phyloP scores from a whole-genome alignment of 2,888 invertebrate species.

The Tipula vernalis region DNA sequence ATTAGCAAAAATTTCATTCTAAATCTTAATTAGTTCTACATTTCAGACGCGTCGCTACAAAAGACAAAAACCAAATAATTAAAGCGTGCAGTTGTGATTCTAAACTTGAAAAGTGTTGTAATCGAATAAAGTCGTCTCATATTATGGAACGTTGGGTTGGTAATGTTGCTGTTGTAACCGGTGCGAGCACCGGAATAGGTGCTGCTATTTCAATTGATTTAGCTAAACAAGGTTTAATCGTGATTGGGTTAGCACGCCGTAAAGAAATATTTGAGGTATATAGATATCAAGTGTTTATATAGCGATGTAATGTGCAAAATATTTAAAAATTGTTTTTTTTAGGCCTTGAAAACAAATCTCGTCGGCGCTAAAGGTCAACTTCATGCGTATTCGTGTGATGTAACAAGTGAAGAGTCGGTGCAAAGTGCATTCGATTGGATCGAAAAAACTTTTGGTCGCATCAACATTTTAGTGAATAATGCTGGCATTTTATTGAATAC shows the following conservation, averaged over 20 bases:
- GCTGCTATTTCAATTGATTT: slow-evolving; percentile 37
- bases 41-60: too few species aligned
- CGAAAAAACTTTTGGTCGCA: slow-evolving; percentile 38
- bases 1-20: too few species aligned
- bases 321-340: background rate
- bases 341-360: background rate
- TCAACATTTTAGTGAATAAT: slow-evolving; percentile 36
- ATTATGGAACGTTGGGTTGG: slow-evolving; percentile 46
- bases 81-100: too few species aligned
- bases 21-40: too few species aligned
- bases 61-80: too few species aligned
- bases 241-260: slow-evolving; percentile 42
- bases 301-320: too few species aligned
- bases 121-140: too few species aligned
- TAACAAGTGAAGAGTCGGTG: slow-evolving; percentile 42
- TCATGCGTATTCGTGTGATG: slow-evolving; percentile 37
- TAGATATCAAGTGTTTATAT: background rate
- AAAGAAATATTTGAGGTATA: slow-evolving; percentile 28
- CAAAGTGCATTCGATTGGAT: slow-evolving; percentile 38
- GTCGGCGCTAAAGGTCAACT: slow-evolving; percentile 17
- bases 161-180: slow-evolving; percentile 50
- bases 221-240: slow-evolving; percentile 39
- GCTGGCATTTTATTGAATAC: slow-evolving; percentile 18
- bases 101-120: too few species aligned
- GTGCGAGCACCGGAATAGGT: slow-evolving; percentile 50